phyloP scores from a whole-genome alignment of 1,140 invertebrate species.

The Lucilia cuprina region DNA sequence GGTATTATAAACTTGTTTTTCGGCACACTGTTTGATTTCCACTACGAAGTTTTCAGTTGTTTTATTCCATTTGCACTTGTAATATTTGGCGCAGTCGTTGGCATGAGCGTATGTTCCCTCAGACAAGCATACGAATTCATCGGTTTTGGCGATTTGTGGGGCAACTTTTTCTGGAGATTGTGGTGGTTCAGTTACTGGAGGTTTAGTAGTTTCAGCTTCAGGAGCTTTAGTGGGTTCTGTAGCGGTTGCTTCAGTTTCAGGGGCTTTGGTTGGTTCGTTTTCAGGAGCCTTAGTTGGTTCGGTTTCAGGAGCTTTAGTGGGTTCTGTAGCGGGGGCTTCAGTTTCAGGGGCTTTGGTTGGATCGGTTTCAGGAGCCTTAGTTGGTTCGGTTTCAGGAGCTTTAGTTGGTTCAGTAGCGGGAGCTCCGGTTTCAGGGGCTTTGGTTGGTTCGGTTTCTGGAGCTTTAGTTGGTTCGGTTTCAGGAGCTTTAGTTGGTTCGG shows the following conservation, averaged over 20 bases:
- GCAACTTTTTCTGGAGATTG: neutral
- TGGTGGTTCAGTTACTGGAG: neutral
- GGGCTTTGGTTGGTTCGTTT: neutral
- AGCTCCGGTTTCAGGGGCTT: neutral
- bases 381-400: neutral
- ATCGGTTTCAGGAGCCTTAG: neutral
- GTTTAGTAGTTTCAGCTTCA: neutral
- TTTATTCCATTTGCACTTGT: neutral
- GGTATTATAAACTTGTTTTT: neutral
- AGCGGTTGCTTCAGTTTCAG: neutral
- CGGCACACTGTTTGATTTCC: neutral
- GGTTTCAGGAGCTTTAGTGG: neutral
- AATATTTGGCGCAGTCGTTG: constrained; percentile 21
- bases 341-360: neutral
- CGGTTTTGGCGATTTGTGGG: neutral
- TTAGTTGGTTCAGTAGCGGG: neutral
- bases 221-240: constrained; percentile 6
- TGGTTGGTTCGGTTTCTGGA: neutral
- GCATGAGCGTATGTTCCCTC: constrained; percentile 15
- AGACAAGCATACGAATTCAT: neutral
- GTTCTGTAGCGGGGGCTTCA: neutral
- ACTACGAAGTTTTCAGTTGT: neutral
- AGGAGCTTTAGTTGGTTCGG: neutral
- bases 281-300: neutral
- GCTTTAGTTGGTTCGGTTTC: neutral